Evolutionary conservation across 2,113 vertebrate genomes (phyloP), one percentile per base, ranked within the genome.

Genomic region (Neofelis nebulosa): DNA sequence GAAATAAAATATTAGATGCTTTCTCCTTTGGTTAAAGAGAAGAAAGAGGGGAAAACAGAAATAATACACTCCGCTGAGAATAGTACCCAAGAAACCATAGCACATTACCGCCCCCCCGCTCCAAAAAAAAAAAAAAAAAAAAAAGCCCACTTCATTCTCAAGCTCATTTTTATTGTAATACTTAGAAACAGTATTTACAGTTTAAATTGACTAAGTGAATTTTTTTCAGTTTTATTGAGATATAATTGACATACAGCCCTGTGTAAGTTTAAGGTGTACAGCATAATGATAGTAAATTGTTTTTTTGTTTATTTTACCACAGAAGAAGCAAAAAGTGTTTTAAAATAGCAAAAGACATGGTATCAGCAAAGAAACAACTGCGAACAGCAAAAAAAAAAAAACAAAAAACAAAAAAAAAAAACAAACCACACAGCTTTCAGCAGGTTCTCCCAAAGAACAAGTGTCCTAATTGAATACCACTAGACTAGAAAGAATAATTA

Each of bases 271-370:
- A 52, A 21, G 48, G 18, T 19, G 0, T 52, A 79, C 29, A 52
- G 48, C 48, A n/a, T 50, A 79, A 50, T 21, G 29, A n/a, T 21
- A 52, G 48, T 79, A 33, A n/a, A 21, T 55, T 55, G 18, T 55
- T 61, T 57, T 7, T 57, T 57, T 61, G 8, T 61, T 61, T 61
- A 61, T 61, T 61, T 25, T 23, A 79, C 25, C 23, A 63, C 15
- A 69, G 45, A 95, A 94, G 41, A 89, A 97, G 33, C 23, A 84
- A 52, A 36, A 76, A n/a, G 11, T 89, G 10, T 57, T 90, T 92
- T 63, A 61, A 92, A 89, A 87, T 15, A n/a, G 7, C 71, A 41
- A 96, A 76, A 90, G 29, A 71, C 68, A 79, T 6, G 45, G 27
- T 55, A 76, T 21, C 18, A 50, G 84, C 69, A 96, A 93, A 73